Evolutionary conservation across 2,888 invertebrate species (phyloP).

Genomic region (Ormyrus rosae): DNA sequence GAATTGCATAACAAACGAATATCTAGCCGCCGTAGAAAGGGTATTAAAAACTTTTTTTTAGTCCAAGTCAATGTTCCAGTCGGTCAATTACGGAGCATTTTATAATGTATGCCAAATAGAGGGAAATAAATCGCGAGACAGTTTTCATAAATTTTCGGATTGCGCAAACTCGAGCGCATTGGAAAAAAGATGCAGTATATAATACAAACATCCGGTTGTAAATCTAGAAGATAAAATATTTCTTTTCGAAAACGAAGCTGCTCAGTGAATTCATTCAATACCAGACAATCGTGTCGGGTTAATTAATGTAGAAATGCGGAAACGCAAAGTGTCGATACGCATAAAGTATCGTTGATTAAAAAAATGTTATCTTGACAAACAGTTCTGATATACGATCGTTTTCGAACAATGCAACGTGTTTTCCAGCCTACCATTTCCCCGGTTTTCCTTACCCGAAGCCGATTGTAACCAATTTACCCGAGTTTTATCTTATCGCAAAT

Average conservation of each 20-base stretch:
- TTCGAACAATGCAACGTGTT: neutral
- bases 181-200: neutral
- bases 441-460: neutral
- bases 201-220: conserved; percentile 34
- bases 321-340: neutral
- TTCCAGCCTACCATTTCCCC: neutral
- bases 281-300: conserved; percentile 15
- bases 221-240: conserved; percentile 28
- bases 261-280: conserved; percentile 17
- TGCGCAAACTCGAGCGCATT: conserved; percentile 20
- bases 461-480: neutral
- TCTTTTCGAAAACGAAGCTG: neutral
- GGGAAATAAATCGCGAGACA: neutral
- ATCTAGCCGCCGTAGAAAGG: too few relatives aligned
- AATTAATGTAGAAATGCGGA: conserved; percentile 32
- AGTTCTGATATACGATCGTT: neutral
- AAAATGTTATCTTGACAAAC: conserved; percentile 10
- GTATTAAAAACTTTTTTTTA: too few relatives aligned
- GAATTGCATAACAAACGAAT: neutral
- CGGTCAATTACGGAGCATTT: conserved; percentile 15
- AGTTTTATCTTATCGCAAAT: too few relatives aligned
- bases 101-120: neutral
- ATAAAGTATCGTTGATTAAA: neutral
- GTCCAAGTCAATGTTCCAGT: neutral
- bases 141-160: conserved; percentile 13